Evolutionary conservation across 2,888 invertebrate genomes (phyloP), one percentile per base, ranked within the genome.

Genomic region (Plebejus melissa): DNA sequence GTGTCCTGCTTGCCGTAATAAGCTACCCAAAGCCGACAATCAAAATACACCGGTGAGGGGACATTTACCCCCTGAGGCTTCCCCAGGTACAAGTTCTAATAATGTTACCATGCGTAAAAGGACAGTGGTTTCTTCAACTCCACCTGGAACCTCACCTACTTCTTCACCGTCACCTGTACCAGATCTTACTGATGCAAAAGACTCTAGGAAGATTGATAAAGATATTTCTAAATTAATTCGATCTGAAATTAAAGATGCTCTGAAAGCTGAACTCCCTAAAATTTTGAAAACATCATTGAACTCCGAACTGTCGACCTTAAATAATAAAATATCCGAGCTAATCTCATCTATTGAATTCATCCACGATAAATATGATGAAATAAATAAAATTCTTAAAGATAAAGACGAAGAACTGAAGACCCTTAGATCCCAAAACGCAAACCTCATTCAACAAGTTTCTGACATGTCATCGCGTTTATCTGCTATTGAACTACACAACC

Each of bases 1-100:
- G 46, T 77, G 78, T 71, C 76, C 65, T 57, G 76, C 74, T 74
- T 78, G 77, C 38, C 32, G 70, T 11, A 78, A 76, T 46, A 78
- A 77, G 36, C 36, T 70, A 13, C 77, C 77, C 3, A 77, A 76
- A 58, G 60, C 76, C 16, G 77, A 75, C 16, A 78, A 78, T 28
- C 60, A 75, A 0, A 77, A 78, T 58, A 78, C 77, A 11, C 78
- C 78, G 4, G 74, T 78, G n/a, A 71, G 65, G 32, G 11, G 28
- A 4, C 69, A 69, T 9, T 4, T 32, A 69, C 28, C 32, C 9
- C 13, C 28, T 2, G 69, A 69, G 9, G 0, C 32, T 11, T 32
- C 36, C 11, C 69, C 69, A 13, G 13, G 28, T 9, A 1, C 69
- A 32, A 41, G 6, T 41, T 13, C 69, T 69, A 32, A 69, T 32